Base-by-base conservation (phyloP, 1,140 invertebrate species). In the Sminthurides bifidus region DNA sequence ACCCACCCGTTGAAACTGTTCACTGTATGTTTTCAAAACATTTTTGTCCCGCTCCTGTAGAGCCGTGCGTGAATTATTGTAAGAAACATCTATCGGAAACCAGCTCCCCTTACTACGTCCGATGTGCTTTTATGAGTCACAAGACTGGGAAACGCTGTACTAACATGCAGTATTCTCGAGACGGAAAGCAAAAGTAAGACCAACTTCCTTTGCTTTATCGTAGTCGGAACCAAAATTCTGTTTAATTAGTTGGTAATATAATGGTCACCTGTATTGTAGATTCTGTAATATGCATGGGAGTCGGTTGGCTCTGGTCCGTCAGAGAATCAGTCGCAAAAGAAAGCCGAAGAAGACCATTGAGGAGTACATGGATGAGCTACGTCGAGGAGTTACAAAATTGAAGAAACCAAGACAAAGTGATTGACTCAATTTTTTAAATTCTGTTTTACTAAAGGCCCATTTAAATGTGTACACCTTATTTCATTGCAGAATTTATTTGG, bases 221-320 rank as follows among this genome's bases (percentile, higher is more conserved):
- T 48, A 10, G 5, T 8, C 5, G 30, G 44, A 48, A 6, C 24
- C 24, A 43, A 27, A 26, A 46, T 24, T 21, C 23, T 46, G 12
- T 46, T 12, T 29, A 17, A 43, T n/a, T 43, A 15, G 5, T n/a
- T 43, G 21, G 23, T 17, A 41, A 41, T 21, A 41, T 5, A 17
- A 17, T 41, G 38, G 8, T 35, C 33, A 35, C 8, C n/a, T 35
- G 8, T 35, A 35, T 43, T 46, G 5, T 8, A 49, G 46, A 21
- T 49, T 49, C 23, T 49, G 46, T 35, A 21, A 49, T 19, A 33
- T 31, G 46, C 46, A 49, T 19, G 46, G 29, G n/a, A 49, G 46
- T 35, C 46, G 27, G 14, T 35, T 49, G 12, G 46, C 46, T n/a
- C 24, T 49, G 24, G 29, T 31, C 10, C 6, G 46, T 17, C 46